These are phyloP conservation scores for Pseudorectes ferrugineus DNA, from an alignment of 2,113 vertebrate genomes.

Conservation along the genomic window DNA sequence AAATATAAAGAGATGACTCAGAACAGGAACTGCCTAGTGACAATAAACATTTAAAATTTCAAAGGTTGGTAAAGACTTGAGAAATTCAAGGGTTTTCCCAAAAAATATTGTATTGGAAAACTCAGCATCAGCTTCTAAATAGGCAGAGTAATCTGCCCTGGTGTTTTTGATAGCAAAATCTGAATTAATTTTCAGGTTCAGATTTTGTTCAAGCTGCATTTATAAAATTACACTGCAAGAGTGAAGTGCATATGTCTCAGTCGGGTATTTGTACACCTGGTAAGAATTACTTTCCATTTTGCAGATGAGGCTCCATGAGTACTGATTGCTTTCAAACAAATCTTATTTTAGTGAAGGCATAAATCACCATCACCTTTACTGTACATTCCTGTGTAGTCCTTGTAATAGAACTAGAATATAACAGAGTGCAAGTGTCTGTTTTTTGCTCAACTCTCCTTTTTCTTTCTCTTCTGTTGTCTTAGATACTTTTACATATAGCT, in stretches of 20 bases:
- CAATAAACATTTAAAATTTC: neutral
- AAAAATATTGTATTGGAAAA: neutral
- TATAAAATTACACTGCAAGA: neutral
- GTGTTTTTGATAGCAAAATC: neutral
- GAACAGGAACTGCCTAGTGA: neutral
- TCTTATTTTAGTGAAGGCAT: neutral
- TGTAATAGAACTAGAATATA: neutral
- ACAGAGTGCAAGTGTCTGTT: neutral
- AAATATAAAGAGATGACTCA: neutral
- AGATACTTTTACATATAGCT: neutral
- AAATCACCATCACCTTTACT: neutral
- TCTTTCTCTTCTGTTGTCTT: neutral
- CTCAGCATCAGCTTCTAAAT: neutral
- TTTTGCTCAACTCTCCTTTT: neutral
- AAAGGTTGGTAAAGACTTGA: neutral
- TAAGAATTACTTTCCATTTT: neutral
- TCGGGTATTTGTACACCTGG: neutral
- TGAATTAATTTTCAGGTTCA: neutral
- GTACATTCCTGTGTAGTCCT: neutral
- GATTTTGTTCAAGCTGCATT: neutral
- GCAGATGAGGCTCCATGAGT: neutral
- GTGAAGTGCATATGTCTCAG: neutral
- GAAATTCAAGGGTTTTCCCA: neutral
- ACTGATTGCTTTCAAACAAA: neutral
- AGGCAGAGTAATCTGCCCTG: neutral